phyloP scores from a whole-genome alignment of 2,797 vertebrate species.

The Helostoma temminkii region DNA sequence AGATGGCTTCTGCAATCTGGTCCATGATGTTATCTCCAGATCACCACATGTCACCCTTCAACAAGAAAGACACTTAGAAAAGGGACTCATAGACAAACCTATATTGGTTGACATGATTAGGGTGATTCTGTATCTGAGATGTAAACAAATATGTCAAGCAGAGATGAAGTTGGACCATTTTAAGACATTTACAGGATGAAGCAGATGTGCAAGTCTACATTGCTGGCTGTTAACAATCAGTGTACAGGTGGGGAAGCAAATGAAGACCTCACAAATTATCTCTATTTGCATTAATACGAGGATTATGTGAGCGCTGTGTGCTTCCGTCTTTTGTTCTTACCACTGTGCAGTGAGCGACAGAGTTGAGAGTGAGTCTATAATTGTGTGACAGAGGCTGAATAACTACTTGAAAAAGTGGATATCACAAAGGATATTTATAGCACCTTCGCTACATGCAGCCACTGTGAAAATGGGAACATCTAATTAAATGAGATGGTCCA shows the following conservation, averaged over 20 bases:
- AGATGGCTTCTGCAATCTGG: slow-evolving; percentile 90
- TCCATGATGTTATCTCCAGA: slow-evolving; percentile 76
- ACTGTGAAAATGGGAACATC: slow-evolving; percentile 17
- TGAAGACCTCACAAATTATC: slow-evolving; percentile 1
- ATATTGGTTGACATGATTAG: slow-evolving; percentile 3
- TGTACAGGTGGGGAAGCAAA: slow-evolving; percentile 3
- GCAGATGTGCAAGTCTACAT: not conserved
- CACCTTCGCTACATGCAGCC: slow-evolving; percentile 12
- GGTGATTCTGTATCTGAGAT: not conserved
- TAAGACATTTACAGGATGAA: slow-evolving; percentile 8
- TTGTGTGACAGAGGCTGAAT: slow-evolving; percentile 18
- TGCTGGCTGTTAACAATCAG: not conserved
- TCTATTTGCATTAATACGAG: not conserved
- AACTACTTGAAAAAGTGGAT: slow-evolving; percentile 21
- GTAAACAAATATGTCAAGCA: not conserved
- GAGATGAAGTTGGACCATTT: not conserved
- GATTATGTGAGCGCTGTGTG: not conserved
- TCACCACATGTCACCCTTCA: slow-evolving; percentile 80
- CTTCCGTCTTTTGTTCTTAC: slow-evolving; percentile 13
- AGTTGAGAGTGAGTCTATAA: slow-evolving; percentile 26
- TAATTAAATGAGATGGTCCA: slow-evolving; percentile 23
- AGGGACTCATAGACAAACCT: slow-evolving; percentile 4
- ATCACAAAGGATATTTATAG: slow-evolving; percentile 40
- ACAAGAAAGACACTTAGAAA: slow-evolving; percentile 50
- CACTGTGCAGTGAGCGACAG: not conserved